These are phyloP conservation scores for Rhynchophorus ferrugineus DNA, from an alignment of 1,140 invertebrate species.

Conservation along the genomic window DNA sequence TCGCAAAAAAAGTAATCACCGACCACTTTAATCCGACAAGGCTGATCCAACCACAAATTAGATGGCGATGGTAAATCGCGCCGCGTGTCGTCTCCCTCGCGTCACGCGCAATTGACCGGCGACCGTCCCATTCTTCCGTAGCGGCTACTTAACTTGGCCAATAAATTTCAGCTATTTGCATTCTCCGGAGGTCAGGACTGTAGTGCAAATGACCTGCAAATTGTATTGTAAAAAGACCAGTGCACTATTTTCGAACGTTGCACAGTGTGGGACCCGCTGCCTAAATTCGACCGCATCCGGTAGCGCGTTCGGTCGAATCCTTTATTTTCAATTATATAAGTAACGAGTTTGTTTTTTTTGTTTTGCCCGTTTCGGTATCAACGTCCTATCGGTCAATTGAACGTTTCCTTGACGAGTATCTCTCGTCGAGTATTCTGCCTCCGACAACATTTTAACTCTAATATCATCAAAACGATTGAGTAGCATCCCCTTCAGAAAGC, in stretches of 20 bases:
- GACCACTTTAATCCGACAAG: too few species aligned
- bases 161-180: constrained; percentile 25
- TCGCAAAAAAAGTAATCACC: too few species aligned
- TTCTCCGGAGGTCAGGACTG: constrained; percentile 19
- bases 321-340: constrained; percentile 26
- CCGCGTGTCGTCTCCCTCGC: too few species aligned
- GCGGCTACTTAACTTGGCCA: constrained; percentile 11
- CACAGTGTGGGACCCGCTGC: constrained; percentile 19
- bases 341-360: constrained; percentile 20
- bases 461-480: too few species aligned
- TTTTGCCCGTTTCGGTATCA: constrained; percentile 13
- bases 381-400: constrained; percentile 22
- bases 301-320: constrained; percentile 15
- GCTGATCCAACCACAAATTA: too few species aligned
- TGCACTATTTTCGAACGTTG: constrained; percentile 21
- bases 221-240: constrained; percentile 7
- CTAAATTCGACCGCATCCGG: constrained; percentile 24
- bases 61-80: too few species aligned
- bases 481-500: too few species aligned
- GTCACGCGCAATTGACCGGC: constrained; percentile 8
- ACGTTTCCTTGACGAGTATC: constrained; percentile 11
- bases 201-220: constrained; percentile 24
- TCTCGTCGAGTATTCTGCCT: neutral
- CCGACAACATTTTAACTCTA: neutral
- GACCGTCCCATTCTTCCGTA: constrained; percentile 10